Conservation (phyloP, 2,797 vertebrate species). For the Okamejei kenojei region DNA sequence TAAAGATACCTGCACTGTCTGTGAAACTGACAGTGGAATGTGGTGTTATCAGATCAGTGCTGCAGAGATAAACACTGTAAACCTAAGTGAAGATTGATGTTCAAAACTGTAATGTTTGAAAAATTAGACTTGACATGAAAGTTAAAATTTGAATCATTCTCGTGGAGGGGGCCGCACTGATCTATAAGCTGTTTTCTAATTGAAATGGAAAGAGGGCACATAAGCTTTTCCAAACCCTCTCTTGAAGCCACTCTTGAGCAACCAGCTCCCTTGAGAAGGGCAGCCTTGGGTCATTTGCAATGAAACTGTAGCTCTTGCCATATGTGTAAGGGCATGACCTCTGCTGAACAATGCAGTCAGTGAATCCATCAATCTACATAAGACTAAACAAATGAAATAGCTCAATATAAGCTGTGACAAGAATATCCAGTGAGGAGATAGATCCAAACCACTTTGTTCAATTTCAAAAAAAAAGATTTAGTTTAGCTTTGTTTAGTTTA, state of each 20-base stretch:
- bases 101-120: not conserved
- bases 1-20: not conserved
- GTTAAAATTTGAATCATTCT: not conserved
- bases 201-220: not conserved
- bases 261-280: not conserved
- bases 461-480: not conserved
- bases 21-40: not conserved
- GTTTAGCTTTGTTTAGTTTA: too few species aligned
- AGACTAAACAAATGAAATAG: slow-evolving; percentile 1
- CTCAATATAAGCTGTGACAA: not conserved
- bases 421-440: not conserved
- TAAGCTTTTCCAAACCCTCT: not conserved
- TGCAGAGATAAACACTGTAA: not conserved
- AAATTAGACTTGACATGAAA: slow-evolving; percentile 19
- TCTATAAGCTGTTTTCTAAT: not conserved
- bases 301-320: not conserved
- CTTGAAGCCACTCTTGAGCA: not conserved
- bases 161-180: not conserved
- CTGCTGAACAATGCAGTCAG: not conserved
- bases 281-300: not conserved
- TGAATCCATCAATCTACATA: slow-evolving; percentile 5
- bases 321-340: not conserved
- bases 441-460: not conserved
- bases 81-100: not conserved
- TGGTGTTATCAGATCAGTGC: not conserved